Evolutionary conservation across 2,888 invertebrate genomes (phyloP).

Genomic region (Andrena flavipes): DNA sequence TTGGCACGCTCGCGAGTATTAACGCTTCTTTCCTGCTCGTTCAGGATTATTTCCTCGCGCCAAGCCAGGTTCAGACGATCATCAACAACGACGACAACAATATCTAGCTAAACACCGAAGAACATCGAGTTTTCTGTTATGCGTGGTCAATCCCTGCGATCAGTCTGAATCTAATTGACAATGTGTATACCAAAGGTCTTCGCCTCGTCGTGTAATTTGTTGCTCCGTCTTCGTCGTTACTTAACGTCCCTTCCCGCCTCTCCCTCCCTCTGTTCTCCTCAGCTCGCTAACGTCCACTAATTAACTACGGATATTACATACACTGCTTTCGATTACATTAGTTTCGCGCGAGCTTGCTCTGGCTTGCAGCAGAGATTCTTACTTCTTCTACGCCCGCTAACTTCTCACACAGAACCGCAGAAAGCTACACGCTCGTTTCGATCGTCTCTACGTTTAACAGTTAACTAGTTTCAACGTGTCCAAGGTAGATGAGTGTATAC

Average conservation of each 20-base stretch:
- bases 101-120: constrained; percentile 75
- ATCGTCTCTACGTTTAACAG: constrained; percentile 39
- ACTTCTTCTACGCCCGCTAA: constrained; percentile 18
- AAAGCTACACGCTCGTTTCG: constrained; percentile 41
- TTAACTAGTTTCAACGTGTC: constrained; percentile 20
- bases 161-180: constrained; percentile 85
- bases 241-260: not conserved
- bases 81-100: constrained; percentile 71
- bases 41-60: constrained; percentile 11
- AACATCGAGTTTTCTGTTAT: constrained; percentile 77
- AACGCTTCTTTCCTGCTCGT: not conserved
- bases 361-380: constrained; percentile 23
- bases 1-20: not conserved
- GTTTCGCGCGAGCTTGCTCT: constrained; percentile 34
- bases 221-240: not conserved
- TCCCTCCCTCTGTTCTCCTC: constrained; percentile 20
- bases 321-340: constrained; percentile 29
- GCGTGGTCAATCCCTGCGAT: constrained; percentile 83
- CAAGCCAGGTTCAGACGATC: constrained; percentile 54
- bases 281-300: constrained; percentile 54
- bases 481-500: constrained; percentile 14
- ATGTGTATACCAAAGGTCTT: constrained; percentile 80
- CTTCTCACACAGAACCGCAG: constrained; percentile 35
- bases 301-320: constrained; percentile 49
- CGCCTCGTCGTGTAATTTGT: constrained; percentile 52